Percentiles rank a stretch among this genome's conserved stretches.
phyloP scores from a whole-genome alignment of 2,797 vertebrate species.

The Mus caroli region DNA sequence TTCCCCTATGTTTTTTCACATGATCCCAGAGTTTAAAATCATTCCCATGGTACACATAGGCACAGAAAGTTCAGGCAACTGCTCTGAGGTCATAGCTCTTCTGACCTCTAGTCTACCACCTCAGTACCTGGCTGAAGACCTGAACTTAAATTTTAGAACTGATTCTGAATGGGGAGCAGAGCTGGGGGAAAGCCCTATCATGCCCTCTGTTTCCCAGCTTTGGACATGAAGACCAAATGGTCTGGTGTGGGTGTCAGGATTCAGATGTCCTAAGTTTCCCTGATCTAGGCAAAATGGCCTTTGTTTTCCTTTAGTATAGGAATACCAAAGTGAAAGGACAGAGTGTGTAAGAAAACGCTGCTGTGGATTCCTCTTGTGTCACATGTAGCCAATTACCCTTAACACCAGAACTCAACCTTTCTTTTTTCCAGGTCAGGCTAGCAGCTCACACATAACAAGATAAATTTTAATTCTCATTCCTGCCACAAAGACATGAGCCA shows the following conservation, averaged over 20 bases:
- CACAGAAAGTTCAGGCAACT: neutral
- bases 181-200: neutral
- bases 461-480: slow-evolving; percentile 81
- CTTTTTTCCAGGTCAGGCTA: slow-evolving; percentile 76
- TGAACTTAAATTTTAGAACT: neutral
- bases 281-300: neutral
- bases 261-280: neutral
- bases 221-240: neutral
- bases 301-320: neutral
- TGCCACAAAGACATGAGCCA: slow-evolving; percentile 65
- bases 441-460: slow-evolving; percentile 81
- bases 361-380: neutral
- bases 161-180: neutral
- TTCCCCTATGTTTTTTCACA: neutral
- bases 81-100: neutral
- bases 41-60: neutral
- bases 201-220: neutral
- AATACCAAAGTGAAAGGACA: neutral
- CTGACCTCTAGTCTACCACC: neutral
- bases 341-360: neutral
- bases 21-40: neutral
- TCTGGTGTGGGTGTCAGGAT: neutral
- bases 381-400: neutral
- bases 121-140: neutral
- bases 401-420: slow-evolving; percentile 48